phyloP scores from a whole-genome alignment of 2,113 vertebrate species.

The Spizaetus ornatus region DNA sequence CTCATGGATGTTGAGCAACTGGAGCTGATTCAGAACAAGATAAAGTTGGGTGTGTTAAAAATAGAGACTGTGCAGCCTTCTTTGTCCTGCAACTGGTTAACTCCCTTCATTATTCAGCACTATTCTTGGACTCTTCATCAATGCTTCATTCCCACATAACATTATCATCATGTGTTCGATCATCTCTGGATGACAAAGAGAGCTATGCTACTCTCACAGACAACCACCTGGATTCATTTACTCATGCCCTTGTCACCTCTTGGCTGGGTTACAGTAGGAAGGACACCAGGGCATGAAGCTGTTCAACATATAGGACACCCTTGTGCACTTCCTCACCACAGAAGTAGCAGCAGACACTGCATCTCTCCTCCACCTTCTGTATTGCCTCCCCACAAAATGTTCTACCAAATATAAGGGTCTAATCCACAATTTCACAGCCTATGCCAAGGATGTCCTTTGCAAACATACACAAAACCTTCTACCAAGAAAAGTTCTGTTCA shows the following conservation, averaged over 20 bases:
- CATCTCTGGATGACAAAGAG: not conserved
- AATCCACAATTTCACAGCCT: not conserved
- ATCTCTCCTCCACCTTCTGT: not conserved
- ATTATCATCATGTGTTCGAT: not conserved
- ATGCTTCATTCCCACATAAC: not conserved
- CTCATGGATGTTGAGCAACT: not conserved
- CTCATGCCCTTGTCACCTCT: not conserved
- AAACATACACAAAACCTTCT: not conserved
- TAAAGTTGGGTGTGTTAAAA: not conserved
- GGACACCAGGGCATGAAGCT: not conserved
- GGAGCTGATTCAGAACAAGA: not conserved
- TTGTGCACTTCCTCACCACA: not conserved
- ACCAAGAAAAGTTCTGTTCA: not conserved
- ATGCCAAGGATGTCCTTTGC: not conserved
- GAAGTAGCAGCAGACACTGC: not conserved
- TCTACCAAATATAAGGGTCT: not conserved
- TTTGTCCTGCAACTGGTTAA: not conserved
- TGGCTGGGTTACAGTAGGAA: not conserved
- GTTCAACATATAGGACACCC: not conserved
- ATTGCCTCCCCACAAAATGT: not conserved
- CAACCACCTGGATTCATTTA: not conserved
- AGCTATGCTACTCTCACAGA: not conserved
- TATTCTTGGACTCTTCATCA: not conserved
- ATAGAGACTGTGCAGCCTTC: not conserved
- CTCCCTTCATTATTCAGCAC: not conserved